Conservation (phyloP, 53 echinoderm and acorn worm genomes). For the Echinarachnius parma region DNA sequence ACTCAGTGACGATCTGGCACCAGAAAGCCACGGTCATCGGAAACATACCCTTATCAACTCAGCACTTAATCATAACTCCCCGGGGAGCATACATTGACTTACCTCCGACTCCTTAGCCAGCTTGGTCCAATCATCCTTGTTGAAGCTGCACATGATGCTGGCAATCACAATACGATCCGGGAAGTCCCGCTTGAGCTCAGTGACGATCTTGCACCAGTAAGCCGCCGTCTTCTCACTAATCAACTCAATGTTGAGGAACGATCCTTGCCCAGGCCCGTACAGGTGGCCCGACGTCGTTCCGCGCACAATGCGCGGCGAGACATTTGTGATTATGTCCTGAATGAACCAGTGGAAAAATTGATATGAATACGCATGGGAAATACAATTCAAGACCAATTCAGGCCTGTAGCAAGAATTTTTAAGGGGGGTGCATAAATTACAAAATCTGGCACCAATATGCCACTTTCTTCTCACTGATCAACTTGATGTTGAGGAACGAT, state of each 20-base stretch:
- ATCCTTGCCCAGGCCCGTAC: constrained; percentile 94
- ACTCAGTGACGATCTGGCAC: constrained; percentile 80
- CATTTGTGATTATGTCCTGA: constrained; percentile 93
- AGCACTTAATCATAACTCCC: no score
- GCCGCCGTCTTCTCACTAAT: constrained; percentile 97
- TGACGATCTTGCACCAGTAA: constrained; percentile 87
- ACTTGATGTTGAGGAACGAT: constrained; percentile 86
- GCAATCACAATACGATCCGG: constrained; percentile 89
- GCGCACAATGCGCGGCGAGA: constrained; percentile 96
- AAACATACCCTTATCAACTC: no score
- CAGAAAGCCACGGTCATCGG: constrained; percentile 93
- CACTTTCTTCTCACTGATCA: constrained; percentile 84
- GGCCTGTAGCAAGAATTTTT: no score
- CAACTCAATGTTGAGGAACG: constrained; percentile 98
- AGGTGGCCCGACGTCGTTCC: constrained; percentile 88
- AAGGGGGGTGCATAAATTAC: no score
- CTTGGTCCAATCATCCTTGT: constrained; percentile 90
- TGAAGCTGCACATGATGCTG: constrained; percentile 97
- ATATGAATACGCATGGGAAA: no score
- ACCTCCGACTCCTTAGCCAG: constrained; percentile 96
- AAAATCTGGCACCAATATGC: constrained; percentile 74
- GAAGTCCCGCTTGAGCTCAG: constrained; percentile 89
- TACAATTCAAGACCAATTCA: no score
- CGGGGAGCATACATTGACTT: background rate
- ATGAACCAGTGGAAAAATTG: no score